These are phyloP conservation scores for Proteles cristata DNA, from an alignment of 2,113 vertebrate genomes.

Conservation along the genomic window DNA sequence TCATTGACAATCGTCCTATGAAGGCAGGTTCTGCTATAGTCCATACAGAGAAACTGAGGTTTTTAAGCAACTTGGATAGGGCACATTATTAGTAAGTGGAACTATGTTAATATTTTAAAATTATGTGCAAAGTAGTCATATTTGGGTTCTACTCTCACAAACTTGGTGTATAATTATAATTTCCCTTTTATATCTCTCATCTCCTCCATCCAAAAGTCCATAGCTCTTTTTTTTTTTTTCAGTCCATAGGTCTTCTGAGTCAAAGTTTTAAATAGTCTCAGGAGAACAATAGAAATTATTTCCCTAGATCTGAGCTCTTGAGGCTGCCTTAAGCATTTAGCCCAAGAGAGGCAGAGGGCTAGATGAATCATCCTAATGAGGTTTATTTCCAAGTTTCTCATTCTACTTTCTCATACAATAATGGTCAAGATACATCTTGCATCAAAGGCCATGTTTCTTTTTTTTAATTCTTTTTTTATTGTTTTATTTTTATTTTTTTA, in stretches of 20 bases:
- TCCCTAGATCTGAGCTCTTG: not conserved
- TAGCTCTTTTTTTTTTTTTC: not conserved
- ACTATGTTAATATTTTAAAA: not conserved
- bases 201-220: not conserved
- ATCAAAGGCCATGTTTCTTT: not conserved
- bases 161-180: not conserved
- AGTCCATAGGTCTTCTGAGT: not conserved
- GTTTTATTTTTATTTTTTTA: too few species aligned
- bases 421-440: not conserved
- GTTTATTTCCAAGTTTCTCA: not conserved
- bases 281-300: not conserved
- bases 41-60: not conserved
- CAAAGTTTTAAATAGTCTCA: slow-evolving; percentile 13
- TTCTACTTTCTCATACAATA: not conserved
- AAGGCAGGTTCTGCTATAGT: not conserved
- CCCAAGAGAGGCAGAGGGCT: not conserved
- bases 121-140: not conserved
- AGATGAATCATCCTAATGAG: not conserved
- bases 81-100: not conserved
- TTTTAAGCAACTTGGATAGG: not conserved
- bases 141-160: not conserved
- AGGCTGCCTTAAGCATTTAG: not conserved
- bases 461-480: too few species aligned
- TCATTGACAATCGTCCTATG: not conserved
- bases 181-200: not conserved